A percentile compares a stretch with the other conserved stretches of the same genome.
Evolutionary conservation across 2,113 vertebrate species (phyloP).

Genomic region (Alouatta palliata): DNA sequence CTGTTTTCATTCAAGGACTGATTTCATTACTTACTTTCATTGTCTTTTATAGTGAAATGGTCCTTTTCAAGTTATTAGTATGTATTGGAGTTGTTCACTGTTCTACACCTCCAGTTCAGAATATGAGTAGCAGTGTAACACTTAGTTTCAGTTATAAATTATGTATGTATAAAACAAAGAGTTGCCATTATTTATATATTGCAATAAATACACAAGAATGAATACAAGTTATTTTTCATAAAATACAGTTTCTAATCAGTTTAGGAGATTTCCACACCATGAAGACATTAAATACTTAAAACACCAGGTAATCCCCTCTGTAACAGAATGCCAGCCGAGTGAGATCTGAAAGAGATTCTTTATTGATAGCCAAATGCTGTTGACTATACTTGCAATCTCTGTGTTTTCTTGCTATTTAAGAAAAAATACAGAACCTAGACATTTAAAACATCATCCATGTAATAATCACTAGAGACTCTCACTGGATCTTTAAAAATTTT

Average conservation of each 20-base stretch:
- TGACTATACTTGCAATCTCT: constrained; percentile 49
- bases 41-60: constrained; percentile 37
- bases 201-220: constrained; percentile 47
- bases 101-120: constrained; percentile 35
- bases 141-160: constrained; percentile 44
- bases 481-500: constrained; percentile 84
- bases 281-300: constrained; percentile 54
- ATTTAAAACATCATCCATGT: constrained; percentile 61
- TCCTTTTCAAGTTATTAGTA: constrained; percentile 32
- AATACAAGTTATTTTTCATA: constrained; percentile 53
- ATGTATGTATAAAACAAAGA: constrained; percentile 53
- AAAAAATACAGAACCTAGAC: constrained; percentile 70
- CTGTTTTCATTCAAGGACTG: not conserved
- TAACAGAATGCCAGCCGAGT: constrained; percentile 44
- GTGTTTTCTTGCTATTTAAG: constrained; percentile 26
- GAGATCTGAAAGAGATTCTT: constrained; percentile 65
- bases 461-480: constrained; percentile 72
- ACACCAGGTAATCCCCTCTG: constrained; percentile 31
- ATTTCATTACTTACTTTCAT: constrained; percentile 20
- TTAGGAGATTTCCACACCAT: constrained; percentile 25
- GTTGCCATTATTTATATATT: constrained; percentile 31
- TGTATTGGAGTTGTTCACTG: not conserved
- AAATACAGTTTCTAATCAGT: constrained; percentile 63
- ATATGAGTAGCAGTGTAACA: constrained; percentile 26
- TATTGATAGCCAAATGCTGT: constrained; percentile 58